Base-by-base conservation (phyloP, 2,888 invertebrate genomes). In the Prostheceraeus crozeri region DNA sequence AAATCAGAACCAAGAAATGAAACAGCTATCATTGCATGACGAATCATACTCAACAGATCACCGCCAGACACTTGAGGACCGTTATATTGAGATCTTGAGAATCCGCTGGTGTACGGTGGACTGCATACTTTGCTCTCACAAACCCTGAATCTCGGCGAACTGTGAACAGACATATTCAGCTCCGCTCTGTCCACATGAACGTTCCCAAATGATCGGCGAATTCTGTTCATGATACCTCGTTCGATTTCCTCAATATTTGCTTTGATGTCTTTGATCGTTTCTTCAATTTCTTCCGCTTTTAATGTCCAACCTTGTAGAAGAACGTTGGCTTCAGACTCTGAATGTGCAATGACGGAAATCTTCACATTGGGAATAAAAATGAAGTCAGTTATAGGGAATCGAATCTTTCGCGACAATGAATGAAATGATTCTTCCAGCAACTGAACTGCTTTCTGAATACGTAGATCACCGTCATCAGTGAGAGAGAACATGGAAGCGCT, bases 31-130 rank as follows among this genome's bases (percentile, higher is more conserved):
- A 86, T 82, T 23, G 85, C 86, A 73, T 84, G 84, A 63, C 85
- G 77, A 33, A 86, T 75, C 81, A 86, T 83, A 76, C 85, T 85
- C 59, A 86, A n/a, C n/a, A n/a, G n/a, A n/a, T n/a, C n/a, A n/a
- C n/a, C n/a, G n/a, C n/a, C n/a, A n/a, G n/a, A n/a, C n/a, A n/a
- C n/a, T n/a, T n/a, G n/a, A n/a, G n/a, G n/a, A n/a, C n/a, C n/a
- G n/a, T n/a, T n/a, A n/a, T n/a, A n/a, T n/a, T n/a, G n/a, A n/a
- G n/a, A n/a, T n/a, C n/a, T n/a, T n/a, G n/a, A n/a, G n/a, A n/a
- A n/a, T n/a, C n/a, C n/a, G n/a, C n/a, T n/a, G n/a, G n/a, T n/a
- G n/a, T n/a, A n/a, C n/a, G n/a, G n/a, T n/a, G n/a, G n/a, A n/a
- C n/a, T n/a, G n/a, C n/a, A n/a, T n/a, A n/a, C n/a, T n/a, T n/a